Evolutionary conservation across 2,888 invertebrate species (phyloP), one percentile per base, ranked within the genome.

Genomic region (Boloria selene): DNA sequence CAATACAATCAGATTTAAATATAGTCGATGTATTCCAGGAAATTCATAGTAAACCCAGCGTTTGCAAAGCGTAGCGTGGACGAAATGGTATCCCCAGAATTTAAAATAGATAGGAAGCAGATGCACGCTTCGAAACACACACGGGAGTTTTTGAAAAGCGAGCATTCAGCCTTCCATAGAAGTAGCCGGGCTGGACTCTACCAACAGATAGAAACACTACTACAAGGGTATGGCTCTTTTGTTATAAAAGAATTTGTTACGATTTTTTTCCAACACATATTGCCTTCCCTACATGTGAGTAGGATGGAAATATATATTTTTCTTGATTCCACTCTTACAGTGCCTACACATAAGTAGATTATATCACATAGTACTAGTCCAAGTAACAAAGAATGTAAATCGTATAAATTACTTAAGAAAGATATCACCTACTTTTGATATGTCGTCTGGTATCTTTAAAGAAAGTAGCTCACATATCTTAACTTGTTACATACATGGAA

Each of bases 131-230:
- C 82, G 72, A 79, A 82, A 80, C 81, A 83, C 77, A 84, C 81
- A 76, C 85, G 87, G 59, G 82, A 82, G 74, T 87, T 88, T 83
- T 80, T 90, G 79, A 84, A 87, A 77, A 75, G 77, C 68, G 80
- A 78, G 72, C 75, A 79, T 73, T 82, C 74, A 75, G 77, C 88
- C 75, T 93, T 94, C 80, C 95, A 95, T 83, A 93, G 95, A 73
- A 90, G 93, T 72, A 94, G 94, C 73, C 92, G 95, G 73, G 88
- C 93, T 63, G 92, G 93, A 70, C 88, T 95, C 61, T 95, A 95
- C 82, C 90, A 87, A 74, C 95, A 95, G 88, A 88, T 95, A 70
- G 95, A 95, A 83, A 89, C 91, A 73, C 89, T 95, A 83, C 84
- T 95, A 62, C 89, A 90, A 73, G 93, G 94, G 95, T 81, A 94